Evolutionary conservation across 1,140 invertebrate genomes (phyloP), one percentile per base, ranked within the genome.

Genomic region (Orussus abietinus): DNA sequence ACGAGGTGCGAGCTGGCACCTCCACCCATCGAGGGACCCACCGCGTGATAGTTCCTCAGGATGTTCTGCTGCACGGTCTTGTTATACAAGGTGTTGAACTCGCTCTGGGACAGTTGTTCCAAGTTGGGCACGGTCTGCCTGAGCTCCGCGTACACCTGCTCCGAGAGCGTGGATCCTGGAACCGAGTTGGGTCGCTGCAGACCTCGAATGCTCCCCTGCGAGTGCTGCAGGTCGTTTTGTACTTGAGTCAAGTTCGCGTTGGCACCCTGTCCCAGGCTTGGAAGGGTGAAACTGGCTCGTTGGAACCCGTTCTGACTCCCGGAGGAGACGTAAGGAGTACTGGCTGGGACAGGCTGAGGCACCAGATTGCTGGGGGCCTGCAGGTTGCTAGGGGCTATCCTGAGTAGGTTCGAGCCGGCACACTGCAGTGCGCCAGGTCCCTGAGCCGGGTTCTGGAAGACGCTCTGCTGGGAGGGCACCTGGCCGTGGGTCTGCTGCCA

Each of bases 31-130:
- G n/a, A n/a, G n/a, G n/a, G n/a, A n/a, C n/a, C n/a, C n/a, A n/a
- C 53, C 1, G 57, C 44, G 4, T 64, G 59, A 35, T 68, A 67
- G 45, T 66, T 72, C 14, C 64, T 62, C 14, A 73, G 49, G 46
- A 72, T 70, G 41, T 62, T 73, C 25, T 73, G 69, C n/a, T 68
- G 69, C 14, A 73, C 68, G 33, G 69, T 66, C 41, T 71, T 73
- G 33, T 73, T 73, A 36, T 73, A 73, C 6, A 72, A 55, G 38
- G 70, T 73, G 55, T 73, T 73, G 29, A 73, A 73, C 44, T 73
- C 70, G 26, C 63, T 73, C 21, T 73, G 70, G 0, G 69, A 72
- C 6, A 74, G 29, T 26, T 71, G 64, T 9, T 72, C 66, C 3
- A 74, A 38, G 38, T 74, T 70, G 6, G 69, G 69, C 11, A 72